Base-by-base conservation (phyloP, 1,140 invertebrate species). In the Asobara japonica region DNA sequence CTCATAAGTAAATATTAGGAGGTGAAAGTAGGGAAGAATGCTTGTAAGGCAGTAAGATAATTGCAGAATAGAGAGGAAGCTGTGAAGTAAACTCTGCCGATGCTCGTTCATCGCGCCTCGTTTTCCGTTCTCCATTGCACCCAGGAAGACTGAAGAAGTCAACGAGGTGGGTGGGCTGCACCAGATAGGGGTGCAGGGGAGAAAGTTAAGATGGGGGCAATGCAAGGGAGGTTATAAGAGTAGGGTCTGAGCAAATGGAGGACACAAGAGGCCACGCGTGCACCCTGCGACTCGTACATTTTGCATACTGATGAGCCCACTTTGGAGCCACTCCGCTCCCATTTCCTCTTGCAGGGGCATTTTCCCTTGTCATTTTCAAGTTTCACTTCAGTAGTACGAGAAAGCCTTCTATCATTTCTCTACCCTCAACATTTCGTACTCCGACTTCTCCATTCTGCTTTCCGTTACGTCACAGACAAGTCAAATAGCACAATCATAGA, bases 291-390 rank as follows among this genome's bases (percentile, higher is more conserved):
- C 74, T 78, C 56, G 67, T 71, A 78, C 78, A 80, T 80, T 80
- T 81, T 81, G 82, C 80, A 81, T 82, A 78, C 80, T 78, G 82
- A 83, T 82, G 82, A 81, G 77, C 31, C 75, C 80, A 79, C 78
- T 82, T 80, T 80, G 73, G 48, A 80, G 69, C 69, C 76, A 77
- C 77, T 77, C 75, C 69, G 51, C 72, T 78, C 73, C 74, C 74
- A 77, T 78, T 80, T 80, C 78, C 81, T 80, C 79, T 83, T 74
- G 33, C 65, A 74, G 74, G 60, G 65, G 72, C 70, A 79, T 77
- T 79, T 79, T 62, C 25, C 79, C 79, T 78, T 80, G 79, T 79
- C 80, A 78, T 78, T 79, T 79, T 69, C 75, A 72, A 75, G 71
- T 76, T 78, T 76, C 73, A 73, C 73, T 78, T 75, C 66, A 41